Evolutionary conservation across 2,113 vertebrate genomes (phyloP).

Genomic region (Carassius carassius): DNA sequence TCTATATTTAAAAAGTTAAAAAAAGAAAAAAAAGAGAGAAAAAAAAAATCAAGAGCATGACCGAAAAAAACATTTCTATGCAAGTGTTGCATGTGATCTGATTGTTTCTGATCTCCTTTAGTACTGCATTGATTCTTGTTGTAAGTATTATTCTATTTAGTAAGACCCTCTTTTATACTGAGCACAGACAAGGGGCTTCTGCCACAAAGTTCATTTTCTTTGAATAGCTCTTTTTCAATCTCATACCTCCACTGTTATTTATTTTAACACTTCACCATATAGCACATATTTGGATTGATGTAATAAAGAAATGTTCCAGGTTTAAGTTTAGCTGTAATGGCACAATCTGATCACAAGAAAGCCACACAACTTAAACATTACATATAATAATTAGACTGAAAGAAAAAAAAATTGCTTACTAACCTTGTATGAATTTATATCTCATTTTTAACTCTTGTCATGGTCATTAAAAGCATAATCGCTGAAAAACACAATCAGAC

Average conservation of each 20-base stretch:
- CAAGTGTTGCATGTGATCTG: slow-evolving; percentile 82
- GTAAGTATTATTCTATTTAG: slow-evolving; percentile 72
- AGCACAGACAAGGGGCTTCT: slow-evolving; percentile 43
- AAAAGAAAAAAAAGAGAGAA: slow-evolving; percentile 73
- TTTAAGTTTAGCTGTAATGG: neutral
- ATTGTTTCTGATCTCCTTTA: slow-evolving; percentile 74
- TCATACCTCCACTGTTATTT: slow-evolving; percentile 16
- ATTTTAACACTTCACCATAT: neutral
- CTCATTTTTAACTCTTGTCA: neutral
- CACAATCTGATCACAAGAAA: neutral
- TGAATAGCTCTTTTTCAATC: slow-evolving; percentile 4
- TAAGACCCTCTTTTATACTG: slow-evolving; percentile 63
- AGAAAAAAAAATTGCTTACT: neutral
- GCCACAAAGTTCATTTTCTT: neutral
- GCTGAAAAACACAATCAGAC: neutral
- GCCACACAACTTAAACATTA: neutral
- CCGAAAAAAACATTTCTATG: slow-evolving; percentile 76
- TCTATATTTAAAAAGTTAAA: slow-evolving; percentile 70
- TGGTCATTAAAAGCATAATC: neutral
- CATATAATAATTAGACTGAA: neutral
- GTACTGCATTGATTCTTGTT: slow-evolving; percentile 72
- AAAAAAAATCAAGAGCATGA: slow-evolving; percentile 74
- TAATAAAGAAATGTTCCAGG: neutral
- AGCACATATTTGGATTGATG: neutral
- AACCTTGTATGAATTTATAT: neutral